phyloP scores from a whole-genome alignment of 1,140 invertebrate genomes.

The Caenorhabditis inopinata region DNA sequence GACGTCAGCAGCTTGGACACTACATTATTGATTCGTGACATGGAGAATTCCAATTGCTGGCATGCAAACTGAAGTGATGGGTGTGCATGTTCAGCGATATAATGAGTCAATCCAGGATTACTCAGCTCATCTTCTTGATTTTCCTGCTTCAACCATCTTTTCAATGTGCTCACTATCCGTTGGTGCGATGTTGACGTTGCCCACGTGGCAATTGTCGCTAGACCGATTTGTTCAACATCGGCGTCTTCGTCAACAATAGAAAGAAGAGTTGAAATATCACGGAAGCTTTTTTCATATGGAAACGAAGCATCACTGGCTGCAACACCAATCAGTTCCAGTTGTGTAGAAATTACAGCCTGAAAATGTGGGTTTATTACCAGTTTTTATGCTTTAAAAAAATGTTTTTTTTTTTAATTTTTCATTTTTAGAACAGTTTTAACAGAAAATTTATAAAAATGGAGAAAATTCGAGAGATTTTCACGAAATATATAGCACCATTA shows the following conservation, averaged over 20 bases:
- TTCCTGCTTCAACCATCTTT: conserved; percentile 33
- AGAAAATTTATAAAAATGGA: no score
- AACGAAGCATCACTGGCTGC: not conserved
- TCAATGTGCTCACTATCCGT: conserved; percentile 31
- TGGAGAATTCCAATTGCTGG: conserved; percentile 53
- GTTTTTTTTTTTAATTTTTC: no score
- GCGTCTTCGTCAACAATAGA: conserved; percentile 1
- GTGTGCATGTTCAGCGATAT: conserved; percentile 64
- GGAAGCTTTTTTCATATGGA: not conserved
- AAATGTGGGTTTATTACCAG: not conserved
- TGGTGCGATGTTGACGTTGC: not conserved
- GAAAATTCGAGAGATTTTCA: no score
- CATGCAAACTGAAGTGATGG: conserved; percentile 55
- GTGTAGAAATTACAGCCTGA: not conserved
- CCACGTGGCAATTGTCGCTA: conserved; percentile 43
- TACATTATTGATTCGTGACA: conserved; percentile 50
- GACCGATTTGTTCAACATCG: conserved; percentile 32
- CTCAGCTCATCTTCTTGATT: conserved; percentile 37
- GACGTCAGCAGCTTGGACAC: conserved; percentile 48
- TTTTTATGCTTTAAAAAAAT: no score
- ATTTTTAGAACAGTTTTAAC: no score
- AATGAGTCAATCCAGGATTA: conserved; percentile 57
- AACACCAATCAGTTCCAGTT: conserved; percentile 51
- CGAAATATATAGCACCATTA: no score
- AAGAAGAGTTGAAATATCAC: conserved; percentile 20